Evolutionary conservation across 2,113 vertebrate species (phyloP), one percentile per base, ranked within the genome.

Genomic region (Bubo scandiacus): DNA sequence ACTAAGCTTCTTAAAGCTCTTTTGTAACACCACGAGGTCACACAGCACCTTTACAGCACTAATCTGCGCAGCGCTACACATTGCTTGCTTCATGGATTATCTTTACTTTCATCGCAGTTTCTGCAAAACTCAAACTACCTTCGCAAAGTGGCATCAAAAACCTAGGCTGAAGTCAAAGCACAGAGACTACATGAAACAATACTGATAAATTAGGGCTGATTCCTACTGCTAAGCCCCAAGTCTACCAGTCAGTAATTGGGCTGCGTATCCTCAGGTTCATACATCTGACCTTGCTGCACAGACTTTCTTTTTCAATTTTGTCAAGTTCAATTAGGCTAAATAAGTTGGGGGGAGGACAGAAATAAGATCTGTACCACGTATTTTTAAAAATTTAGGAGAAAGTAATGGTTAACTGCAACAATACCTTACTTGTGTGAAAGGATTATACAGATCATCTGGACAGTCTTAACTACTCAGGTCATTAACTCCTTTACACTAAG

Each of bases 401-500:
- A 90, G 49, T 30, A 59, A 88, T 2, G 1, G 63, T 72, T 70
- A 81, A 86, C n/a, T 59, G 85, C 58, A 90, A 47, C 40, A 38
- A 2, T 17, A 83, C 79, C 94, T 95, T 72, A 42, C 82, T 94
- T 92, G 81, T 29, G 45, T 51, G 84, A 92, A 86, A 82, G 96
- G 95, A 95, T 96, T 96, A 97, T 38, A 65, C 42, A n/a, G 94
- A 91, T 97, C 5, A 3, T 49, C 84, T 55, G 91, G 74, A 90
- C 86, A 82, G 74, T 30, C 66, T 96, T 96, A 97, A 87, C 89
- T 47, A 6, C 58, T 54, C 91, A 85, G 92, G 96, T 94, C 92
- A 85, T 97, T 95, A 95, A 92, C 86, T 97, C 73, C 94, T 91
- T 92, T 92, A 42, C 91, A 25, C 62, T 68, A 21, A 82, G 90